These are phyloP conservation scores for Zapus hudsonius DNA, from an alignment of 2,113 vertebrate genomes.

Conservation along the genomic window DNA sequence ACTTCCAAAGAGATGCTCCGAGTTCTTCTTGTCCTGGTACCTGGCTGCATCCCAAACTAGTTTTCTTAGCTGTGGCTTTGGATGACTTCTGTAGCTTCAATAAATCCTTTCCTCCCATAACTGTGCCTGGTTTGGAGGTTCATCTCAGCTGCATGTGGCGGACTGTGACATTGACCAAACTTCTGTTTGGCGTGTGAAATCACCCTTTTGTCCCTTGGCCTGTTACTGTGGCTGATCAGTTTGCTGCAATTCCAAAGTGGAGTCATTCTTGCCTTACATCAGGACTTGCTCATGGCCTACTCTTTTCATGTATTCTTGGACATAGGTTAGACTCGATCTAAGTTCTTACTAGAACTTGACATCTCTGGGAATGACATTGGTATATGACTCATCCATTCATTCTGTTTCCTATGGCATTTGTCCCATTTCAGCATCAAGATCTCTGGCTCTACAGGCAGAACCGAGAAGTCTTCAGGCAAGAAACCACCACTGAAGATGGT, in stretches of 20 bases:
- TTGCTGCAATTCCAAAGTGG: background rate
- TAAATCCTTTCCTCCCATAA: too few species aligned
- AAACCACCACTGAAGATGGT: background rate
- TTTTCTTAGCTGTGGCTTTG: background rate
- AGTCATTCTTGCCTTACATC: background rate
- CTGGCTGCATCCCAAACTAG: background rate
- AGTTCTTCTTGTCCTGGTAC: background rate
- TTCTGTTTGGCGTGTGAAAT: background rate
- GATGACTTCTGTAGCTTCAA: too few species aligned
- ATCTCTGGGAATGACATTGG: background rate
- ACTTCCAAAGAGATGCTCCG: background rate
- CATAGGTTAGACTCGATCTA: slow-evolving; percentile 21
- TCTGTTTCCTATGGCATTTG: background rate
- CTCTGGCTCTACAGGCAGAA: background rate
- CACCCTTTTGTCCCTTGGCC: background rate
- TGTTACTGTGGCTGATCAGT: background rate
- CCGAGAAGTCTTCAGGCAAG: slow-evolving; percentile 19
- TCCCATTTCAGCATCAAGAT: slow-evolving; percentile 13
- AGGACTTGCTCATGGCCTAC: background rate
- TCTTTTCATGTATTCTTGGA: background rate
- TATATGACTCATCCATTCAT: background rate
- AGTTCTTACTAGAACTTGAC: slow-evolving; percentile 39
- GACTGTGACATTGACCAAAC: slow-evolving; percentile 10
- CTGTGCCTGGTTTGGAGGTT: too few species aligned
- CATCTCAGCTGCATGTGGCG: too few species aligned